Evolutionary conservation across 2,888 invertebrate species (phyloP).

Genomic region (Caenorhabditis parvicauda): DNA sequence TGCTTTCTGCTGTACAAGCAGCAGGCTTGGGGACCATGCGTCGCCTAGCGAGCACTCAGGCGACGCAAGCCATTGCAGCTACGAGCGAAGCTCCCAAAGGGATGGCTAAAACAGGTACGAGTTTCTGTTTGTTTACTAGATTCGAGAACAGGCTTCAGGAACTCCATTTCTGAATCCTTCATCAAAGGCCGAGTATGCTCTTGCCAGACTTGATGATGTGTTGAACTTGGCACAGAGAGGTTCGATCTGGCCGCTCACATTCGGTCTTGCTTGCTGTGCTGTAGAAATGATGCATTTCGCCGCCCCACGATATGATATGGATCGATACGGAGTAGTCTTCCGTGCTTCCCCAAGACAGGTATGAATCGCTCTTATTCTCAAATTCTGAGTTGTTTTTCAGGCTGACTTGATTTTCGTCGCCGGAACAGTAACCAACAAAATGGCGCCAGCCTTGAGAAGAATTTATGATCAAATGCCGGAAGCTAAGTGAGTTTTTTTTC

Average conservation of each 20-base stretch:
- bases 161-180: slow-evolving; percentile 54
- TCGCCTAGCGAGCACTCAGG: slow-evolving; percentile 13
- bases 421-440: slow-evolving; percentile 97
- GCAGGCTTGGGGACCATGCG: slow-evolving; percentile 14
- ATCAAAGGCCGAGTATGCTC: slow-evolving; percentile 55
- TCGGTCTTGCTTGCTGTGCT: slow-evolving; percentile 96
- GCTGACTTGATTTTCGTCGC: slow-evolving; percentile 97
- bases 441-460: slow-evolving; percentile 95
- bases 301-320: slow-evolving; percentile 98
- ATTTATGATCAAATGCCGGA: slow-evolving; percentile 66
- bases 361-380: neutral
- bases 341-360: slow-evolving; percentile 67
- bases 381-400: slow-evolving; percentile 67
- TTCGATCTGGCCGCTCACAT: slow-evolving; percentile 97
- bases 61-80: slow-evolving; percentile 29
- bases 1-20: slow-evolving; percentile 37
- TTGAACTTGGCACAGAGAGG: slow-evolving; percentile 63
- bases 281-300: slow-evolving; percentile 88
- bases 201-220: slow-evolving; percentile 59
- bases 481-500: slow-evolving; percentile 24
- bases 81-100: slow-evolving; percentile 52
- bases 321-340: slow-evolving; percentile 94
- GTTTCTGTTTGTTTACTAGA: neutral
- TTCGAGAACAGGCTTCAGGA: slow-evolving; percentile 25
- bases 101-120: slow-evolving; percentile 42